These are phyloP conservation scores for Bagarius yarrelli DNA, from an alignment of 2,113 vertebrate genomes.

Conservation along the genomic window DNA sequence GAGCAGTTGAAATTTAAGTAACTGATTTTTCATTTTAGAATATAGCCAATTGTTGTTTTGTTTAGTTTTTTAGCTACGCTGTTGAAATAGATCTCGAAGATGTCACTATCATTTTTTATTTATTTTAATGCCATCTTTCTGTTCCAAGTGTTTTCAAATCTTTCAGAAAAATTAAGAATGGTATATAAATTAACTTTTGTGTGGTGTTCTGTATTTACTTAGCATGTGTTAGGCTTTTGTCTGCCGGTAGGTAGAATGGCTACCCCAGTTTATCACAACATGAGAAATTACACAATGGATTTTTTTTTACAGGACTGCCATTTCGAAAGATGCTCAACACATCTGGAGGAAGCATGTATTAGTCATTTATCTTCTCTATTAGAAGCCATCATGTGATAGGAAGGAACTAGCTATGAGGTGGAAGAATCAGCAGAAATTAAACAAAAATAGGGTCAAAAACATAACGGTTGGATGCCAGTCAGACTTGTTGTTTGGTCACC, in stretches of 20 bases:
- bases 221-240: background rate
- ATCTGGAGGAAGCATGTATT: background rate
- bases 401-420: background rate
- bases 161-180: background rate
- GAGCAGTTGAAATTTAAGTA: background rate
- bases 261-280: background rate
- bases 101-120: too few relatives aligned
- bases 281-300: background rate
- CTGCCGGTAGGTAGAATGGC: background rate
- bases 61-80: background rate
- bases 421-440: background rate
- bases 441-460: background rate
- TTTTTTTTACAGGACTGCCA: background rate
- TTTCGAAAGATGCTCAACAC: background rate
- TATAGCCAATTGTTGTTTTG: background rate
- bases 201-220: background rate
- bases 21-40: background rate
- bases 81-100: background rate
- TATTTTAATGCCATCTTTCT: background rate
- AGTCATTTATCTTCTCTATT: background rate
- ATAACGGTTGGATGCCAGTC: too few relatives aligned
- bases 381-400: background rate
- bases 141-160: background rate
- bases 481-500: background rate
- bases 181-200: background rate